Conservation (phyloP, 2,888 invertebrate species). For the Epistrophe grossulariae region DNA sequence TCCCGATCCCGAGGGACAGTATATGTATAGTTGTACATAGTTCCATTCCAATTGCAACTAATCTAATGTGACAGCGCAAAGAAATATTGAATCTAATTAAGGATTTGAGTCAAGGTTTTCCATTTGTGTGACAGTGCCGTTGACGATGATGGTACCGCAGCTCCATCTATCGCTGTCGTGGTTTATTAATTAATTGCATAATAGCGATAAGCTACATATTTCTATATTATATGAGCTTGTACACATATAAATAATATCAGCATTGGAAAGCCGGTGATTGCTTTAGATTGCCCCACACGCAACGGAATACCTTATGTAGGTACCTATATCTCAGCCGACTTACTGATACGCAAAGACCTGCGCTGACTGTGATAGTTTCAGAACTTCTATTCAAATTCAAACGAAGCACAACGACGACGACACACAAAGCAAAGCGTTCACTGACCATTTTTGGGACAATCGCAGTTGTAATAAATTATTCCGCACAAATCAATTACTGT, state of each 20-base stretch:
- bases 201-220: slow-evolving; percentile 39
- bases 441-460: slow-evolving; percentile 64
- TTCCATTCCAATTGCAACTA: not conserved
- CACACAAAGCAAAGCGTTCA: slow-evolving; percentile 11
- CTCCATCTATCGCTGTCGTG: slow-evolving; percentile 42
- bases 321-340: slow-evolving; percentile 35
- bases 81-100: slow-evolving; percentile 74
- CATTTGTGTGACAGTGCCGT: slow-evolving; percentile 51
- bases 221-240: not conserved
- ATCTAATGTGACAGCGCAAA: slow-evolving; percentile 43
- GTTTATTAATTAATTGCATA: slow-evolving; percentile 75
- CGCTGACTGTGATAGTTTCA: slow-evolving; percentile 14
- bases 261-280: slow-evolving; percentile 36
- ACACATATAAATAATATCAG: not conserved
- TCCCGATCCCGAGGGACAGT: slow-evolving; percentile 44
- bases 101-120: slow-evolving; percentile 76
- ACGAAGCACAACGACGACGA: slow-evolving; percentile 12
- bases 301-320: not conserved
- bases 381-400: slow-evolving; percentile 70
- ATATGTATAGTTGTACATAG: not conserved
- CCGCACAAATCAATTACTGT: slow-evolving; percentile 65
- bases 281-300: slow-evolving; percentile 41
- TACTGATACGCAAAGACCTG: slow-evolving; percentile 20
- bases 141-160: slow-evolving; percentile 52
- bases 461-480: slow-evolving; percentile 71